Evolutionary conservation across 2,113 vertebrate genomes (phyloP).

Genomic region (Deroptyus accipitrinus): DNA sequence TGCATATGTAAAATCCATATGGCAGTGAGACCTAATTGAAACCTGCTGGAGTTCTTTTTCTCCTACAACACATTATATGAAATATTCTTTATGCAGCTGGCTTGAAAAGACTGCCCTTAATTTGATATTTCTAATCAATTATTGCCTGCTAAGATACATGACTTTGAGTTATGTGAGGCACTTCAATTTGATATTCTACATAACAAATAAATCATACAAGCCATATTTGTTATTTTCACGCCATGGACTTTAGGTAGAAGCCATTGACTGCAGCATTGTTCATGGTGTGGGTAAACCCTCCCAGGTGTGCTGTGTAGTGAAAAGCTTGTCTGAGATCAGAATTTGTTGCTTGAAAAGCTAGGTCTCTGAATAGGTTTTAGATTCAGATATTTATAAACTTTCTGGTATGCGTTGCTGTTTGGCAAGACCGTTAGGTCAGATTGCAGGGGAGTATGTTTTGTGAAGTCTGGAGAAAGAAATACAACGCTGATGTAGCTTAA

Average conservation of each 20-base stretch:
- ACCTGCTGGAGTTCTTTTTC: conserved; percentile 28
- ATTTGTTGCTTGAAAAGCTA: not conserved
- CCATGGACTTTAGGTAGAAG: not conserved
- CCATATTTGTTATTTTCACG: not conserved
- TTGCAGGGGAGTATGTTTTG: not conserved
- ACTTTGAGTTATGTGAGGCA: not conserved
- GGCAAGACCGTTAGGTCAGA: not conserved
- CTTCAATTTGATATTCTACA: not conserved
- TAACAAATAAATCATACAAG: too few relatives aligned
- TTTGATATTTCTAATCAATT: not conserved
- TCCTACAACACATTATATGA: not conserved
- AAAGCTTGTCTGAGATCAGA: not conserved
- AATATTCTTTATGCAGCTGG: not conserved
- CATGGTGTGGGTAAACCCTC: not conserved
- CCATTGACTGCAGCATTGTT: not conserved
- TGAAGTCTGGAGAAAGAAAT: not conserved
- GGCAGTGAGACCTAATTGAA: conserved; percentile 31
- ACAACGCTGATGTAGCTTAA: conserved; percentile 32
- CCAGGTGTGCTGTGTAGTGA: not conserved
- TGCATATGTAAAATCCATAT: conserved; percentile 33
- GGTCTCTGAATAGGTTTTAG: not conserved
- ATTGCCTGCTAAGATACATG: not conserved
- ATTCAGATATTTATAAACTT: not conserved
- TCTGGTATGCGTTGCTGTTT: not conserved
- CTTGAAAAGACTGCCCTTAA: not conserved